These are phyloP conservation scores for Cavia porcellus DNA, from an alignment of 2,113 vertebrate genomes.

Conservation along the genomic window DNA sequence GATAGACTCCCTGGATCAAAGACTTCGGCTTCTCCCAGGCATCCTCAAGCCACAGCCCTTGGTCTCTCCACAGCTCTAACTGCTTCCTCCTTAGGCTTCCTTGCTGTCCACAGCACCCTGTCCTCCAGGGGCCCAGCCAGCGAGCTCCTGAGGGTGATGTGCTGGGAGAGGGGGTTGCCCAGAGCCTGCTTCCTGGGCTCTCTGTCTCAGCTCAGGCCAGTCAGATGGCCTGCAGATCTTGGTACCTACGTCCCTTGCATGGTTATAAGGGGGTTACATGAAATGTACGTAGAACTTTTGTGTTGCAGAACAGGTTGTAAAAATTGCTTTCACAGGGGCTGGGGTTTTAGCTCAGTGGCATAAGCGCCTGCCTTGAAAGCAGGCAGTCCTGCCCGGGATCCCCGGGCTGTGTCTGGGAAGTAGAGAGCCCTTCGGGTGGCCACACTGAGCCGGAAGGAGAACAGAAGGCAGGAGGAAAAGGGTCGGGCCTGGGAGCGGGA, in stretches of 20 bases:
- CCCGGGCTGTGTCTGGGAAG: constrained; percentile 72
- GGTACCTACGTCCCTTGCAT: neutral
- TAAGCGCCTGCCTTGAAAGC: too few relatives aligned
- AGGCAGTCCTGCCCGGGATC: constrained; percentile 64
- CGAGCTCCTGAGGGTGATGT: neutral
- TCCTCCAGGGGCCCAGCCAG: neutral
- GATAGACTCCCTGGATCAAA: neutral
- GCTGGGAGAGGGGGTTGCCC: neutral
- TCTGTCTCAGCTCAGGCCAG: neutral
- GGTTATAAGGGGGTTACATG: neutral
- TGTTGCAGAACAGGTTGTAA: neutral
- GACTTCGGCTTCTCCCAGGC: neutral
- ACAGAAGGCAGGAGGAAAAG: constrained; percentile 75
- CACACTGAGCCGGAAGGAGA: constrained; percentile 63
- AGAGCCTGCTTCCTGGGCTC: neutral
- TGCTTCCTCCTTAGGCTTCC: neutral
- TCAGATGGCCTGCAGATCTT: neutral
- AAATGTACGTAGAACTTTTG: neutral
- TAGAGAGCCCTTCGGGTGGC: constrained; percentile 59
- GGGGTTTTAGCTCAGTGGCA: too few relatives aligned
- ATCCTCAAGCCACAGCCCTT: too few relatives aligned
- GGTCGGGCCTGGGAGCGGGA: constrained; percentile 87
- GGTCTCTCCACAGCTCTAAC: neutral
- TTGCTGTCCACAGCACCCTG: neutral
- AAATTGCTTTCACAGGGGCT: neutral